Evolutionary conservation across 2,797 vertebrate species (phyloP), one percentile per base, ranked within the genome.

Genomic region (Neostethus bicornis): DNA sequence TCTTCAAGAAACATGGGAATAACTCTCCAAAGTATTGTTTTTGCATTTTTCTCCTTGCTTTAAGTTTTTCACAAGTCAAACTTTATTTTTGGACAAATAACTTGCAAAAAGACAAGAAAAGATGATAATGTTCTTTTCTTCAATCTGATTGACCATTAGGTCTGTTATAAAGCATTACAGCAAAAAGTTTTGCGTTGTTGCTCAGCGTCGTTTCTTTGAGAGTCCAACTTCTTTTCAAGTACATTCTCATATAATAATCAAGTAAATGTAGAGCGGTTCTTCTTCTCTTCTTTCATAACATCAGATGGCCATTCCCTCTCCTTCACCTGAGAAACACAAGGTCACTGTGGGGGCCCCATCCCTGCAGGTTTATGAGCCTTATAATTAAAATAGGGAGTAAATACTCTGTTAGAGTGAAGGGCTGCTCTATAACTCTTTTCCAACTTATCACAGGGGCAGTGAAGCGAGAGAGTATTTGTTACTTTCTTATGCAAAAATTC

Each of bases 321-420:
- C 89, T 91, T 90, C 90, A 92, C 90, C 88, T 87, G 76, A 79
- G 71, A 68, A 81, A 81, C 73, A 85, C 86, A 92, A 92, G 90
- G 91, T 92, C 90, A 91, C 61, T 66, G 62, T 72, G 71, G 64
- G 73, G 61, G 79, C 75, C 51, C 53, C 72, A 75, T 65, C 81
- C 70, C 76, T 54, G 52, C 73, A 57, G 77, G 82, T 93, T 93
- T 92, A 93, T 93, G 92, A 91, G 84, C 85, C 91, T 89, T 92
- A 90, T 93, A 93, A 93, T 93, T 91, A 92, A 92, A 89, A 90
- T 82, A 81, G 86, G 86, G 87, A 89, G 90, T 92, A 91, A 92
- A 92, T 91, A 91, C 75, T 88, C 79, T 14, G 74, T 79, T 82
- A 83, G 80, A 87, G 80, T 86, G 85, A 88, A 86, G 82, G 83